Conservation (phyloP, 2,113 vertebrate genomes). For the Marcusenius ussheri region DNA sequence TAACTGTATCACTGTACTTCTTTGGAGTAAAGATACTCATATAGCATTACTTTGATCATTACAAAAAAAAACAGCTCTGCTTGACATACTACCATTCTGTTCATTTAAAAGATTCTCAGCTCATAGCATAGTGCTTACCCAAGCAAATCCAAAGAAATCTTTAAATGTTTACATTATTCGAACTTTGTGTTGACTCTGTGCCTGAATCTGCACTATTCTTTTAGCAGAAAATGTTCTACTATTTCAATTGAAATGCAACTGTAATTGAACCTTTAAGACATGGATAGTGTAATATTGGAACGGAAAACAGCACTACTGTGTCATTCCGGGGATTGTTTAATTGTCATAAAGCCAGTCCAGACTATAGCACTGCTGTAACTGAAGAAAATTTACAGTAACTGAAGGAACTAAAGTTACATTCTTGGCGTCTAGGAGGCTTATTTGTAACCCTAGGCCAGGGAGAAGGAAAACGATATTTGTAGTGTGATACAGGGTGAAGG, state of each 20-base stretch:
- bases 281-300: neutral
- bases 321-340: neutral
- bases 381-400: neutral
- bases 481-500: neutral
- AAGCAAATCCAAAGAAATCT: neutral
- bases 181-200: neutral
- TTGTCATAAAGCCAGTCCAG: neutral
- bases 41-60: neutral
- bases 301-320: neutral
- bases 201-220: neutral
- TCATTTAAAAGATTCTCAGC: neutral
- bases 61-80: neutral
- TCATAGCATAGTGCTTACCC: neutral
- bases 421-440: neutral
- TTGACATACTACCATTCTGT: neutral
- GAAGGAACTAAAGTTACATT: neutral
- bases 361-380: neutral
- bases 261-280: neutral
- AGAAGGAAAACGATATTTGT: neutral
- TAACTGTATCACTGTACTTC: neutral
- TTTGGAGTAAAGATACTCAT: neutral
- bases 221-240: neutral
- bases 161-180: neutral
- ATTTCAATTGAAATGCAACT: neutral
- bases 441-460: neutral